These are phyloP conservation scores for Clostera curtula DNA, from an alignment of 2,888 invertebrate genomes.

Conservation along the genomic window DNA sequence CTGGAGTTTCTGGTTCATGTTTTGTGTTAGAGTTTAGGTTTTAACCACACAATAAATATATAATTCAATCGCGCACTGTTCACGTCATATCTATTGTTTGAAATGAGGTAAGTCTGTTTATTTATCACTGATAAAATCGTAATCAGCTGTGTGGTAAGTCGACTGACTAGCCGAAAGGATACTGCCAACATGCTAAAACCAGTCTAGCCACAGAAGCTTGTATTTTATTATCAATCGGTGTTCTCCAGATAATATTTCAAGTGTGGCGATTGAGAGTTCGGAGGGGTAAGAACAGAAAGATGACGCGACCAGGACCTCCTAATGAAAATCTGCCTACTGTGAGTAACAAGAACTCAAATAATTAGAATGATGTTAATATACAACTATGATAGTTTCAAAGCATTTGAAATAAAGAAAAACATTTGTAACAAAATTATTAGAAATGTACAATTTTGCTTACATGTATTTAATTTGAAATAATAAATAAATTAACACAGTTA, in stretches of 20 bases:
- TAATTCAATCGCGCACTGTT: conserved; percentile 14
- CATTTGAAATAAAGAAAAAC: too few relatives aligned
- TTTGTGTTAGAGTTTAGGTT: conserved; percentile 16
- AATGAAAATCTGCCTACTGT: conserved; percentile 81
- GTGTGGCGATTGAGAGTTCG: conserved; percentile 26
- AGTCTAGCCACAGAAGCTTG: conserved; percentile 17
- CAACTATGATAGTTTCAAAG: too few relatives aligned
- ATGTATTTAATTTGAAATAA: too few relatives aligned
- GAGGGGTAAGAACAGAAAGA: conserved; percentile 25
- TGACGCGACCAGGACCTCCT: conserved; percentile 79
- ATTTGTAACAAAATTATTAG: too few relatives aligned
- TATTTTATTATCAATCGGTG: conserved; percentile 22
- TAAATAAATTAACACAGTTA: too few relatives aligned
- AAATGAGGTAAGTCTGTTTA: conserved; percentile 34
- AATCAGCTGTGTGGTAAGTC: conserved; percentile 23
- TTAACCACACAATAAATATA: conserved; percentile 8
- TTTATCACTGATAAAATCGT: conserved; percentile 6
- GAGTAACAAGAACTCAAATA: too few relatives aligned
- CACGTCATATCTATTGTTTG: conserved; percentile 13
- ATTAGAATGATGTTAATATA: too few relatives aligned
- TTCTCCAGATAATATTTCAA: conserved; percentile 50
- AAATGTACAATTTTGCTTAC: too few relatives aligned
- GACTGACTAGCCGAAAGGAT: conserved; percentile 27
- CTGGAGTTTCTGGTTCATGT: conserved; percentile 7
- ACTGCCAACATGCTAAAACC: conserved; percentile 30